A percentile compares a stretch with the other conserved stretches of the same genome.
Evolutionary conservation across 2,888 invertebrate genomes (phyloP).

Genomic region (Notodonta dromedarius): DNA sequence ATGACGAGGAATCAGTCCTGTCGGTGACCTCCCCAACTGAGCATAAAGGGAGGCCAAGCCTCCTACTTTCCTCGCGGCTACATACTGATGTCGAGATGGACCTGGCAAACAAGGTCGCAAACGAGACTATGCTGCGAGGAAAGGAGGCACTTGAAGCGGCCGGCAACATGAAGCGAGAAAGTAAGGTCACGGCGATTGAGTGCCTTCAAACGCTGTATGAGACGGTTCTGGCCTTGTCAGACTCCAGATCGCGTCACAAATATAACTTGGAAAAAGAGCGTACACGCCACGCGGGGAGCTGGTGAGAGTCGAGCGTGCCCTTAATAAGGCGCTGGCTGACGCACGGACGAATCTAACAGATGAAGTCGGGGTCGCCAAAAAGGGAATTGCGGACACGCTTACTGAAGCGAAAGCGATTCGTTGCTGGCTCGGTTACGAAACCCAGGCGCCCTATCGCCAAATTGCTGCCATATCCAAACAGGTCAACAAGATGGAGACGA

Average conservation of each 20-base stretch:
- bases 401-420: slow-evolving; percentile 7
- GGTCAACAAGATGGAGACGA: no score
- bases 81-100: no score
- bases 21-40: no score
- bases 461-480: background rate
- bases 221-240: slow-evolving; percentile 23
- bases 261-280: slow-evolving; percentile 23
- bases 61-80: no score
- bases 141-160: slow-evolving; percentile 29
- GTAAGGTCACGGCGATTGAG: no score
- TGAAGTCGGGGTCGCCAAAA: background rate
- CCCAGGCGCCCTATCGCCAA: slow-evolving; percentile 6
- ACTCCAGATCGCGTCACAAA: slow-evolving; percentile 23
- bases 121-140: no score
- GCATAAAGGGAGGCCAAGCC: no score
- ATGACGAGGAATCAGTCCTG: no score
- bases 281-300: slow-evolving; percentile 16
- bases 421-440: slow-evolving; percentile 15
- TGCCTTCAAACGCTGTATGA: slow-evolving; percentile 29
- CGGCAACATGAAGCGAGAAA: slow-evolving; percentile 30
- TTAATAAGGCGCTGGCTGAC: background rate
- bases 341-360: background rate
- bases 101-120: no score
- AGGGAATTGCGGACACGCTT: slow-evolving; percentile 1
- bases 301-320: slow-evolving; percentile 17